Conservation (phyloP, 2,113 vertebrate species). For the Zosterops pallidus region DNA sequence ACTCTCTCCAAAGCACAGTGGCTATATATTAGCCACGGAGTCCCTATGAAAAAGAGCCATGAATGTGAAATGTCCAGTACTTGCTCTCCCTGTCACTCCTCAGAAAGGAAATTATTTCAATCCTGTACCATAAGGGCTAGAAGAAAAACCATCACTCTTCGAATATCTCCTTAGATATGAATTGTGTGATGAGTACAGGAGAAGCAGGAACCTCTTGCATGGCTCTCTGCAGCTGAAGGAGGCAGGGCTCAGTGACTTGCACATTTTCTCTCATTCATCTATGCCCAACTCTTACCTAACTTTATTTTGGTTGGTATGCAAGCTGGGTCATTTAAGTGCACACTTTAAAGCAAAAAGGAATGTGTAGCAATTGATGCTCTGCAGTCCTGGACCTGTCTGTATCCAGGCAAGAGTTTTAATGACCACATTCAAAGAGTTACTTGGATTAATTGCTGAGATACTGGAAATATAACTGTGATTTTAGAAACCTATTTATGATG, state of each 20-base stretch:
- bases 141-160: background rate
- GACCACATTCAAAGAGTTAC: background rate
- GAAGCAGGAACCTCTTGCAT: background rate
- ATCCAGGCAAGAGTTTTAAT: background rate
- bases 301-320: background rate
- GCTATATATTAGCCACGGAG: background rate
- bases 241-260: conserved; percentile 4
- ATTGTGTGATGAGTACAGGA: background rate
- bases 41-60: background rate
- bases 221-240: background rate
- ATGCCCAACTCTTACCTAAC: background rate
- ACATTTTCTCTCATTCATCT: background rate
- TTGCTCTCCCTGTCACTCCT: background rate
- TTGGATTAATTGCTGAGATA: background rate
- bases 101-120: background rate
- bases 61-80: background rate
- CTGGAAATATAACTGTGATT: background rate
- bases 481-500: background rate
- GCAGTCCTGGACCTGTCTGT: background rate
- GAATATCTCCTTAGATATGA: background rate
- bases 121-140: background rate
- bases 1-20: background rate
- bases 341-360: background rate
- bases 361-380: background rate
- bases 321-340: background rate